A percentile compares a stretch with the other conserved stretches of the same genome.
phyloP scores from a whole-genome alignment of 2,113 vertebrate species.

The Rhodinocichla rosea region DNA sequence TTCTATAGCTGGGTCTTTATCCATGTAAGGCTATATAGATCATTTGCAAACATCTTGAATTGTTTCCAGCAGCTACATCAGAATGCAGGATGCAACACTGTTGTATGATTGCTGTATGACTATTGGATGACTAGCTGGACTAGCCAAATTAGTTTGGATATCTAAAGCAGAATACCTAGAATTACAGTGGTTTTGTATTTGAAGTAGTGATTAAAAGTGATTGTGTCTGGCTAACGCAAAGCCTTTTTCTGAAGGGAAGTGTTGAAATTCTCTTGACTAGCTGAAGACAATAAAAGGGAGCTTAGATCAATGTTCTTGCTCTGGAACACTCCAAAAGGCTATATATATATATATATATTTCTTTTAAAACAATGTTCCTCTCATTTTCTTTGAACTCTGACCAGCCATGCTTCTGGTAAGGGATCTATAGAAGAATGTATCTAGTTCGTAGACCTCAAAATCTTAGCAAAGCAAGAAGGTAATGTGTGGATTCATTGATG shows the following conservation, averaged over 20 bases:
- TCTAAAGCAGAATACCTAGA: not conserved
- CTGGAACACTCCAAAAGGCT: not conserved
- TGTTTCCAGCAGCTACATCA: conserved; percentile 11
- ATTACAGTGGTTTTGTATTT: not conserved
- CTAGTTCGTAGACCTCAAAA: not conserved
- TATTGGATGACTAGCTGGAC: not conserved
- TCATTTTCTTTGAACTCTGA: not conserved
- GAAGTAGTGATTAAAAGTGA: not conserved
- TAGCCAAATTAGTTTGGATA: not conserved
- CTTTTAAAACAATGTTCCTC: not conserved
- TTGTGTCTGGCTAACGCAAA: not conserved
- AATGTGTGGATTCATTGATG: not conserved
- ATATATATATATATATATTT: not conserved
- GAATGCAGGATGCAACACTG: not conserved
- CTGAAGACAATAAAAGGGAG: not conserved
- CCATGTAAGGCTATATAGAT: conserved; percentile 19
- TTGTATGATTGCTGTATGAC: conserved; percentile 17
- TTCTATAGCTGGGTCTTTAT: not conserved
- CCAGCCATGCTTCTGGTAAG: not conserved
- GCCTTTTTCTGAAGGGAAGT: not conserved
- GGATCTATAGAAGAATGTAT: not conserved
- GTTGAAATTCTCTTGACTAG: not conserved
- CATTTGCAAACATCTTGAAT: not conserved
- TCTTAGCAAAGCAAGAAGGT: not conserved
- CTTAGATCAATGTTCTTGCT: not conserved